phyloP scores from a whole-genome alignment of 2,113 vertebrate species.

The Grantiella picta region DNA sequence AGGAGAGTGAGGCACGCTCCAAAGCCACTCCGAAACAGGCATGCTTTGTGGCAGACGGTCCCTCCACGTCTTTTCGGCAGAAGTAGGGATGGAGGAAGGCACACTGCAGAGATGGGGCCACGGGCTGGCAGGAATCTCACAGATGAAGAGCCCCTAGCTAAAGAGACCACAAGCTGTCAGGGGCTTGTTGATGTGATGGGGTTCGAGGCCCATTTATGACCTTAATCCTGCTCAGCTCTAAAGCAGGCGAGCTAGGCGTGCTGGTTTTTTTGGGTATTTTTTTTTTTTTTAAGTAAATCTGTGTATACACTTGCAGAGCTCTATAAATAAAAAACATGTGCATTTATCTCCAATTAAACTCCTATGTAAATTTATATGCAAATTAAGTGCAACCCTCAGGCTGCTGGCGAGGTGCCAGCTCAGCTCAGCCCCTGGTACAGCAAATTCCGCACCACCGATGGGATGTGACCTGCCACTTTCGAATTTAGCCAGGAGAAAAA shows the following conservation, averaged over 20 bases:
- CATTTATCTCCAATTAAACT: conserved; percentile 65
- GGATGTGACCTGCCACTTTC: not conserved
- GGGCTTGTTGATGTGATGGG: not conserved
- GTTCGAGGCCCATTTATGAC: not conserved
- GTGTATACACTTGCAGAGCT: conserved; percentile 17
- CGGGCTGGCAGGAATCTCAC: not conserved
- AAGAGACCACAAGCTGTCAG: not conserved
- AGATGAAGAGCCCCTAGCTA: not conserved
- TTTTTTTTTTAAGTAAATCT: not conserved
- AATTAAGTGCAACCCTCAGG: conserved; percentile 40
- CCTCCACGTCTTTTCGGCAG: fast-evolving
- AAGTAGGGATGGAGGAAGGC: not conserved
- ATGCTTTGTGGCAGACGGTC: not conserved
- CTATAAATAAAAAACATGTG: conserved; percentile 47
- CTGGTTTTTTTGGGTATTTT: not conserved
- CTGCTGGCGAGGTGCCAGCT: conserved; percentile 13
- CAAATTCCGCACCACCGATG: not conserved
- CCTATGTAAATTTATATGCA: conserved; percentile 58
- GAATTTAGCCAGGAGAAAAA: not conserved
- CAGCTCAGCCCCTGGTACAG: not conserved
- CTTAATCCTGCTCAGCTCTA: not conserved
- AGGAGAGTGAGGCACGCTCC: not conserved
- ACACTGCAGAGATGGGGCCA: fast-evolving
- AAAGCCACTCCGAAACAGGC: fast-evolving
- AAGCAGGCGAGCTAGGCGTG: not conserved